These are phyloP conservation scores for Pemphigus obesinymphae DNA, from an alignment of 1,140 invertebrate species.

Conservation along the genomic window DNA sequence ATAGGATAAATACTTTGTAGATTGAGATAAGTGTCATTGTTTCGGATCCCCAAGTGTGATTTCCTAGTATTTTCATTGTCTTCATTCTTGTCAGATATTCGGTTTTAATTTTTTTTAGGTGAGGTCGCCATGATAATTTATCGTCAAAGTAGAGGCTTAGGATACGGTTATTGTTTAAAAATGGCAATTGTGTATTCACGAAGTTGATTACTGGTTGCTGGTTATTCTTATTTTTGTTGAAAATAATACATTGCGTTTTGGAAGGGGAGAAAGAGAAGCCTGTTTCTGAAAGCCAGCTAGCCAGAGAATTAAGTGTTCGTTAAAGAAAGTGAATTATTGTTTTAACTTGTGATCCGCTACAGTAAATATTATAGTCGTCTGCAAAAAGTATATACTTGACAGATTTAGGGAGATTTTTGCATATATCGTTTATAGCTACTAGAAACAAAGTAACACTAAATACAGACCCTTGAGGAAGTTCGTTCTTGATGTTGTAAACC, in stretches of 20 bases:
- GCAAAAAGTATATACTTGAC: neutral
- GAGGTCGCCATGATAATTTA: neutral
- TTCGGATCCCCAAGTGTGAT: neutral
- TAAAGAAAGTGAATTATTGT: neutral
- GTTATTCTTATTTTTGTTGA: neutral
- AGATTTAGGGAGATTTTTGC: neutral
- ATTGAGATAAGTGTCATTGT: neutral
- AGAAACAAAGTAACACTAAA: neutral
- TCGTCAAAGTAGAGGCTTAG: neutral
- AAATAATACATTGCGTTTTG: neutral
- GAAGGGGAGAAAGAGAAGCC: conserved; percentile 50
- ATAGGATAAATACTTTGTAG: neutral
- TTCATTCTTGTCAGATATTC: neutral
- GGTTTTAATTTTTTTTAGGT: neutral
- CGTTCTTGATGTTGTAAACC: neutral
- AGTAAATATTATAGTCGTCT: neutral
- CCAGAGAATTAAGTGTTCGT: neutral
- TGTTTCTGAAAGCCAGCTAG: conserved; percentile 76
- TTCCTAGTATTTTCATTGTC: neutral
- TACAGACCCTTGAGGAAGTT: neutral
- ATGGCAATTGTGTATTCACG: neutral
- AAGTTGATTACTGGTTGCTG: neutral
- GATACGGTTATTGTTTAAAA: neutral
- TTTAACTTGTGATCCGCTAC: neutral
- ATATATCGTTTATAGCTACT: neutral